Base-by-base conservation (phyloP, 2,797 vertebrate genomes). In the Prunella strophiata region DNA sequence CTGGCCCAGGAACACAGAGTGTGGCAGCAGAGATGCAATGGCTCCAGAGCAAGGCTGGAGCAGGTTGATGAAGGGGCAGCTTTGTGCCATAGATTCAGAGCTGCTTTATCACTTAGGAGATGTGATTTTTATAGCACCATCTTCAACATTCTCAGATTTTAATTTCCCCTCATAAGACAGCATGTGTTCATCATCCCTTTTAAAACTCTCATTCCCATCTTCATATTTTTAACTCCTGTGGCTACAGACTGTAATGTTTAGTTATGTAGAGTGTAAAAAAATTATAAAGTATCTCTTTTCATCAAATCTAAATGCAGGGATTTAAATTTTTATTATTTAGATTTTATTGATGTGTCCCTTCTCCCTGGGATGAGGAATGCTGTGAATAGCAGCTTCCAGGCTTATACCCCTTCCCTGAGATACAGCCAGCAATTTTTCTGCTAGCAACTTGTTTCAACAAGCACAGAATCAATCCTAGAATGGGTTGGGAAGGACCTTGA, bases 11-110 rank as follows among this genome's bases (percentile, higher is more conserved):
- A 79, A 16, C 38, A 48, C 62, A 59, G 17, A 70, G 51, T 18
- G 8, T 1, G 0, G 3, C 0, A 2, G 74, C 29, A 88, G 45
- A 92, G 52, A 32, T 42, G 29, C n/a, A 47, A 23, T 0, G 1
- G 19, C 51, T 65, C 34, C 68, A 82, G 30, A 89, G 38, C 42
- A 85, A 61, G 27, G 65, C 65, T 80, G 45, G 65, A 74, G 57
- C 32, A 71, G 43, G 22, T 54, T 3, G 2, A 26, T 51, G 55
- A 47, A 79, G 42, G 38, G 21, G 30, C 47, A 68, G 47, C 68
- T 63, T 65, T 26, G 3, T 23, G 61, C 75, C 48, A n/a, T 15
- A 30, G 80, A 78, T 73, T 66, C 71, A 62, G 43, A 70, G 63
- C n/a, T 85, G 47, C 38, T 85, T 84, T 71, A 62, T n/a, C 10